A percentile compares a stretch with the other conserved stretches of the same genome.
Evolutionary conservation across 2,888 invertebrate species (phyloP).

Genomic region (Listrodromus nycthemerus): DNA sequence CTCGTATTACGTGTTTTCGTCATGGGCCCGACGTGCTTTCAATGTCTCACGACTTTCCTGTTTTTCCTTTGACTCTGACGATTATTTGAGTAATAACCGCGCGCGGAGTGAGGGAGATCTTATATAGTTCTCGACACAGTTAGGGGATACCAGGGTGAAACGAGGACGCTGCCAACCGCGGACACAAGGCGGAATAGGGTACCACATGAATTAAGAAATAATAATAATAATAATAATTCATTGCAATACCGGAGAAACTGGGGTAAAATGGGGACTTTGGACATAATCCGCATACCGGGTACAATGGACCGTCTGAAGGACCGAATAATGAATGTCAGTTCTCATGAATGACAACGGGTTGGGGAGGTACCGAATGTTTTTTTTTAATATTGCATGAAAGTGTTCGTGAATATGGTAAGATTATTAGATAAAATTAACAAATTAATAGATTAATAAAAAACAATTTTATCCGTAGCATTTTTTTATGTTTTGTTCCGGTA

Average conservation of each 20-base stretch:
- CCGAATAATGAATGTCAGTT: neutral
- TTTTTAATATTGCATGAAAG: neutral
- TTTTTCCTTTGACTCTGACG: constrained; percentile 19
- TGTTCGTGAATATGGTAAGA: neutral
- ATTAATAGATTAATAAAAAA: no score
- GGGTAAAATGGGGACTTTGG: neutral
- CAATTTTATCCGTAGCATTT: no score
- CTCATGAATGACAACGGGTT: neutral
- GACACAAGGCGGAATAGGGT: neutral
- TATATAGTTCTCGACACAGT: constrained; percentile 1
- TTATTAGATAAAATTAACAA: no score
- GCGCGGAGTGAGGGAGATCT: neutral
- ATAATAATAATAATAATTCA: neutral
- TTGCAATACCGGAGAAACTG: neutral
- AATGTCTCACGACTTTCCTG: neutral
- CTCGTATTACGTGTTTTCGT: constrained; percentile 18
- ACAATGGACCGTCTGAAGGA: neutral
- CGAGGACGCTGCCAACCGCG: neutral
- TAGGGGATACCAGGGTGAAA: neutral
- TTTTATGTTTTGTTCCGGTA: neutral
- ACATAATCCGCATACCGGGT: neutral
- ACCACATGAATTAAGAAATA: neutral
- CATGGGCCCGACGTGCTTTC: constrained; percentile 14
- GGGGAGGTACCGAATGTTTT: neutral
- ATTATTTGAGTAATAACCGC: constrained; percentile 1